A percentile compares a stretch with the other conserved stretches of the same genome.
phyloP scores from a whole-genome alignment of 2,888 invertebrate species.

The Lepidocyrtoides sp. region DNA sequence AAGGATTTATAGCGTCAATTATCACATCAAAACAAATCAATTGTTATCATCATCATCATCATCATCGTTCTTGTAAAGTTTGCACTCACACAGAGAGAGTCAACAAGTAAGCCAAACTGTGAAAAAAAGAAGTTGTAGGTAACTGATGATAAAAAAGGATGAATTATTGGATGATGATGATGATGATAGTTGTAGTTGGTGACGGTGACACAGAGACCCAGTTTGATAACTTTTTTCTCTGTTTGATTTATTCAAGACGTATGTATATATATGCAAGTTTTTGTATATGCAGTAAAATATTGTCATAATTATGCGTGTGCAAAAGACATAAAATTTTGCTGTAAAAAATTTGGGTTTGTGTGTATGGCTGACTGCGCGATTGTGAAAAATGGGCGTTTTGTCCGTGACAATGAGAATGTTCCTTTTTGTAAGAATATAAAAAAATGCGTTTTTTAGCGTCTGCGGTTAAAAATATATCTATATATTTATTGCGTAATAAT shows the following conservation, averaged over 20 bases:
- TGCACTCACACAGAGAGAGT: background rate
- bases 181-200: background rate
- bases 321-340: conserved; percentile 5
- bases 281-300: background rate
- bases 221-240: conserved; percentile 54
- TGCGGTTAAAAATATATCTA: background rate
- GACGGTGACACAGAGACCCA: conserved; percentile 65
- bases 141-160: conserved; percentile 43
- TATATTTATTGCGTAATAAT: conserved; percentile 48
- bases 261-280: background rate
- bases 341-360: conserved; percentile 43
- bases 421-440: background rate
- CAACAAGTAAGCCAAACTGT: background rate
- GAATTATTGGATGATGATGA: too few species aligned
- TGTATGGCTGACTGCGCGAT: background rate
- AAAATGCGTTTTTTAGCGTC: conserved; percentile 24
- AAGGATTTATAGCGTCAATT: conserved; percentile 40
- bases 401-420: conserved; percentile 55
- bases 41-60: background rate
- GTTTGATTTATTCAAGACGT: conserved; percentile 55
- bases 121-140: background rate
- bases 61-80: background rate
- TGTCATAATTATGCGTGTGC: conserved; percentile 6
- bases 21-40: conserved; percentile 56
- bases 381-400: conserved; percentile 60